Percentiles rank a stretch among this genome's conserved stretches.
Conservation (phyloP, 1,140 invertebrate genomes). For the Nasonia giraulti region DNA sequence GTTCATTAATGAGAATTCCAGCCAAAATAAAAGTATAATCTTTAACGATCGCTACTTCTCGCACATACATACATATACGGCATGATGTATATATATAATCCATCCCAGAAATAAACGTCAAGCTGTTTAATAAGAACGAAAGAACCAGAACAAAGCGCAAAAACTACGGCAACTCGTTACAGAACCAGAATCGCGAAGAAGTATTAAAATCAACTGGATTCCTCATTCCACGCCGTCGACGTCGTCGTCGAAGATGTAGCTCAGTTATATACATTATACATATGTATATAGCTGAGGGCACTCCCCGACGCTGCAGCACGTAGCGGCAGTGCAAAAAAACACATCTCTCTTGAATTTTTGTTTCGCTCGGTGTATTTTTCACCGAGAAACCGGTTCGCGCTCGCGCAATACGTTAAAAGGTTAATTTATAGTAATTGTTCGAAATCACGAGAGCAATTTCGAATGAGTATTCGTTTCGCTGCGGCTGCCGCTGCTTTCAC, state of each 20-base stretch:
- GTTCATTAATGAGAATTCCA: no score
- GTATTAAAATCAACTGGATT: conserved; percentile 29
- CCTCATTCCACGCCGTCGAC: not conserved
- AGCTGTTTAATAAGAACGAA: no score
- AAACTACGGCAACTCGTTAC: not conserved
- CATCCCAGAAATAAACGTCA: not conserved
- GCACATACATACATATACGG: not conserved
- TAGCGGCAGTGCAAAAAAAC: not conserved
- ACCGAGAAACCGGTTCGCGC: conserved; percentile 18
- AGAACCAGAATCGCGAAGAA: conserved; percentile 6
- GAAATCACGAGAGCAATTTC: conserved; percentile 29
- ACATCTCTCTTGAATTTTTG: not conserved
- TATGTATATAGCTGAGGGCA: not conserved
- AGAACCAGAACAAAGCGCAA: not conserved
- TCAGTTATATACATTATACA: not conserved
- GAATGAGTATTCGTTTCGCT: not conserved
- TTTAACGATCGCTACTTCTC: no score
- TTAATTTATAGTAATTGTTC: conserved; percentile 45
- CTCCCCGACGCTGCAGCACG: not conserved
- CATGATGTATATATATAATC: not conserved
- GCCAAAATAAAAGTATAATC: no score
- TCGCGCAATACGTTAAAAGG: not conserved
- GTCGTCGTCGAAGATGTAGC: not conserved
- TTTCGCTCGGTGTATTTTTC: not conserved
- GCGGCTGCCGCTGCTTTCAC: not conserved